A percentile compares a stretch with the other conserved stretches of the same genome.
Evolutionary conservation across 2,113 vertebrate genomes (phyloP).

Genomic region (Carassius gibelio): DNA sequence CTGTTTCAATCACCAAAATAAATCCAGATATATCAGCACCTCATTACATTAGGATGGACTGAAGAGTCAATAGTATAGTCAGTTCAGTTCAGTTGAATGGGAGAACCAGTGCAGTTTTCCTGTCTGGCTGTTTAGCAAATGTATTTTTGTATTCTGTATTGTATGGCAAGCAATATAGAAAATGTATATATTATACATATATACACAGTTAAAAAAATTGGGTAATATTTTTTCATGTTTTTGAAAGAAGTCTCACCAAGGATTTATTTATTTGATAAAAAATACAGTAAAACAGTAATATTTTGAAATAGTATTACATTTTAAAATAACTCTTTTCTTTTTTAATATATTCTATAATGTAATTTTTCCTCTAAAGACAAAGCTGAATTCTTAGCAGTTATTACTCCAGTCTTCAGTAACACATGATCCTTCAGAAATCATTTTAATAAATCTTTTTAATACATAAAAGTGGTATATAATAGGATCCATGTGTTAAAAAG

Average conservation of each 20-base stretch:
- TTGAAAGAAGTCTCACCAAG: background rate
- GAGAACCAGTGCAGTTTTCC: background rate
- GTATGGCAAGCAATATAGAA: background rate
- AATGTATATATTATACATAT: background rate
- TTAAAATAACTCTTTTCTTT: background rate
- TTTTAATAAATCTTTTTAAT: too few relatives aligned
- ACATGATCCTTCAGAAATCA: too few relatives aligned
- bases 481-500: background rate
- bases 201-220: background rate
- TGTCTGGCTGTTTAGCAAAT: background rate
- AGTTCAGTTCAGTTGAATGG: background rate
- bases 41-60: slow-evolving; percentile 24
- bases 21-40: slow-evolving; percentile 55
- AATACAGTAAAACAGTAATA: background rate
- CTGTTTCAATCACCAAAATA: slow-evolving; percentile 54
- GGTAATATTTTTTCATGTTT: background rate
- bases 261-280: background rate
- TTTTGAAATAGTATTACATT: background rate
- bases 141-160: background rate
- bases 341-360: background rate
- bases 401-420: too few relatives aligned
- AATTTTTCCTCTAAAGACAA: background rate
- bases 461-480: too few relatives aligned
- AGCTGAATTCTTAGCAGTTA: background rate
- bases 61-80: background rate